phyloP scores from a whole-genome alignment of 2,888 invertebrate species.

The Philereme transversata region DNA sequence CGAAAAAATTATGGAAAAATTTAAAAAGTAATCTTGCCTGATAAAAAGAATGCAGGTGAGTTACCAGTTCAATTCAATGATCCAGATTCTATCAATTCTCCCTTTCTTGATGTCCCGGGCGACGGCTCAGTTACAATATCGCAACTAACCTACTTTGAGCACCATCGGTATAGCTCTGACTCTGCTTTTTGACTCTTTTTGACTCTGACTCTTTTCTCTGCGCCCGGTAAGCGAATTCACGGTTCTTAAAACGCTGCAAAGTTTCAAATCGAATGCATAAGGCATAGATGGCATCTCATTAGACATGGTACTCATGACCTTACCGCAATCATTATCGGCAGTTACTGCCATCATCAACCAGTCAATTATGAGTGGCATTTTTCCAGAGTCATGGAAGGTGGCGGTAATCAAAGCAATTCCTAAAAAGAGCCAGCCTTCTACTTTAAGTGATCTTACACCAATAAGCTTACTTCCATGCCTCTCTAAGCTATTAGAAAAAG shows the following conservation, averaged over 20 bases:
- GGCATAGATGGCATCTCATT: background rate
- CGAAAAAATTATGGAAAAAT: constrained; percentile 1
- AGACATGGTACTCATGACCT: background rate
- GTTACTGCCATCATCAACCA: background rate
- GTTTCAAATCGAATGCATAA: background rate
- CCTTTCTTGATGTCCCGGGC: background rate
- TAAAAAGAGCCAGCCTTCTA: background rate
- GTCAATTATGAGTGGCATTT: background rate
- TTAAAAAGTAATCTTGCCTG: background rate
- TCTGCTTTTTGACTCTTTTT: background rate
- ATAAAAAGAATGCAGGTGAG: background rate
- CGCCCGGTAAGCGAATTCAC: constrained; percentile 1
- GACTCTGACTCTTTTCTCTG: no score
- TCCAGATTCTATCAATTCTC: background rate
- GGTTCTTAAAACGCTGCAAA: background rate
- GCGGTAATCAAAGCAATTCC: background rate
- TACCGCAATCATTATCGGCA: background rate
- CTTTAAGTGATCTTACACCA: background rate
- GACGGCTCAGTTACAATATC: background rate
- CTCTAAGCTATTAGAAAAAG: background rate
- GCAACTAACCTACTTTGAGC: background rate
- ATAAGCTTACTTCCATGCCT: background rate
- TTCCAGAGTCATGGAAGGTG: background rate
- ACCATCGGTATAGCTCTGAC: background rate
- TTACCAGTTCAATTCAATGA: background rate